phyloP scores from a whole-genome alignment of 1,140 invertebrate species.

The Gryllus bimaculatus region DNA sequence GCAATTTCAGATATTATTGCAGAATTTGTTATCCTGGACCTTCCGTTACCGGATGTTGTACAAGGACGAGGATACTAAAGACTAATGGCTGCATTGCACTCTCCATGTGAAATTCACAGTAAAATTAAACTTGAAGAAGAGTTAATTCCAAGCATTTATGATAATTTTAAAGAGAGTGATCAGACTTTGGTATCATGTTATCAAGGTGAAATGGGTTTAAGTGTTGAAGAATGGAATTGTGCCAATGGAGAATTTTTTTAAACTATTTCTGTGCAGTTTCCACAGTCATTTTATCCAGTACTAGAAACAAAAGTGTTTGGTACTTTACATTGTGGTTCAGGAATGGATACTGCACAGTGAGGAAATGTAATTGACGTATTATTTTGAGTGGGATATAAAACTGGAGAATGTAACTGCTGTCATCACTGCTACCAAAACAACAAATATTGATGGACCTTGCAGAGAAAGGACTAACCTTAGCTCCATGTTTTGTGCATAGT shows the following conservation, averaged over 20 bases:
- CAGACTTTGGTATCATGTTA: slow-evolving; percentile 31
- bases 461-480: slow-evolving; percentile 32
- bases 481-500: slow-evolving; percentile 40
- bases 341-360: slow-evolving; percentile 31
- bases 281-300: slow-evolving; percentile 31
- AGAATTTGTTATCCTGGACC: slow-evolving; percentile 40
- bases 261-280: slow-evolving; percentile 40
- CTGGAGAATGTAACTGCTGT: slow-evolving; percentile 38
- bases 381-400: slow-evolving; percentile 38
- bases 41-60: slow-evolving; percentile 40
- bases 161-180: slow-evolving; percentile 35
- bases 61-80: slow-evolving; percentile 42
- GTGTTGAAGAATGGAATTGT: too few relatives aligned
- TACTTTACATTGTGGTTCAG: slow-evolving; percentile 19
- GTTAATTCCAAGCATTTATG: slow-evolving; percentile 41
- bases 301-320: slow-evolving; percentile 31
- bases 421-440: slow-evolving; percentile 34
- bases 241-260: slow-evolving; percentile 36
- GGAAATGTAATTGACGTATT: slow-evolving; percentile 32
- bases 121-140: slow-evolving; percentile 40
- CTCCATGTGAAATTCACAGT: too few relatives aligned
- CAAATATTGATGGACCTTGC: slow-evolving; percentile 33
- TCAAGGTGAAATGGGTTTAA: too few relatives aligned
- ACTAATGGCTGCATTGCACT: slow-evolving; percentile 38
- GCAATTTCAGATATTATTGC: slow-evolving; percentile 37